Evolutionary conservation across 2,888 invertebrate genomes (phyloP).

Genomic region (Sicus ferrugineus): DNA sequence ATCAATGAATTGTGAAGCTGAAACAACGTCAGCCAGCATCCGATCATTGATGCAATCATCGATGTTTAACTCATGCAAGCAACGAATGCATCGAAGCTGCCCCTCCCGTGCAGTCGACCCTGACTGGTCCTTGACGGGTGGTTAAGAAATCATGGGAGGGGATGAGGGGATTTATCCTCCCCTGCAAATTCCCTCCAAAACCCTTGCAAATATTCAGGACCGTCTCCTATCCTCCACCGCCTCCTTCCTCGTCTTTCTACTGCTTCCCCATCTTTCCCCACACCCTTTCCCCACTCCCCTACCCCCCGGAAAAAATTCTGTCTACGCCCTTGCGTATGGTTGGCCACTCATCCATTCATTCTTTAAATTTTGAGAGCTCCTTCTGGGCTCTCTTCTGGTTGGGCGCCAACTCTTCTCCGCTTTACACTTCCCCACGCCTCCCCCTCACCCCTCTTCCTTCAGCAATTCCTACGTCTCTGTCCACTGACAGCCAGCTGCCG

Average conservation of each 20-base stretch:
- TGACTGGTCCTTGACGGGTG: no score
- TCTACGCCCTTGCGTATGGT: no score
- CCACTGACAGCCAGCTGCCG: slow-evolving; percentile 16
- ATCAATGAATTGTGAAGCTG: slow-evolving; percentile 20
- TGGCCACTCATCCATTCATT: slow-evolving; percentile 7
- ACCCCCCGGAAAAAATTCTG: no score
- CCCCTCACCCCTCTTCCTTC: not conserved
- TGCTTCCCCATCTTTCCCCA: no score
- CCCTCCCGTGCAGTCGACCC: no score
- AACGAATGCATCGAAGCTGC: not conserved
- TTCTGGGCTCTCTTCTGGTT: not conserved
- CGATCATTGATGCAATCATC: slow-evolving; percentile 18
- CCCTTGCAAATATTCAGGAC: no score
- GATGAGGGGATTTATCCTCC: no score
- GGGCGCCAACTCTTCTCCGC: not conserved
- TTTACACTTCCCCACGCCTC: not conserved
- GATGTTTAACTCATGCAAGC: not conserved
- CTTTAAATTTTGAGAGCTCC: not conserved
- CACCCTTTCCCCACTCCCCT: no score
- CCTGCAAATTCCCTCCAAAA: no score
- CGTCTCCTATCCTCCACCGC: no score
- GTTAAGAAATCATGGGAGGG: no score
- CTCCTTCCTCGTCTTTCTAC: no score
- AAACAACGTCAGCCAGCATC: not conserved
- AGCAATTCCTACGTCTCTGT: not conserved